Evolutionary conservation across 2,113 vertebrate species (phyloP), one percentile per base, ranked within the genome.

Genomic region (Tragulus kanchil): DNA sequence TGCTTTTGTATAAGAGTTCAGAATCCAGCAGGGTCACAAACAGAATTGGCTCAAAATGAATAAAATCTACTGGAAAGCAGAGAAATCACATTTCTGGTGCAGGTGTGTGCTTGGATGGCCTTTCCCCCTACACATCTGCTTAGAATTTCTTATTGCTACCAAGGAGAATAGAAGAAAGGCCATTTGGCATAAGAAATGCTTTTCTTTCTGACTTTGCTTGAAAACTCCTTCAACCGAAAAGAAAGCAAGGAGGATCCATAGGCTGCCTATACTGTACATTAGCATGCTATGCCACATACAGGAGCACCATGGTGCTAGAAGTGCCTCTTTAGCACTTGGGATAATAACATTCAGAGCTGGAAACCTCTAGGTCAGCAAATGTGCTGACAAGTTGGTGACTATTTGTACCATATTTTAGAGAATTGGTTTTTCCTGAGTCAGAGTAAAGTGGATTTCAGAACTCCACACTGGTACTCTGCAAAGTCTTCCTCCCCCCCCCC

Each of bases 311-410:
- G 65, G 64, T 90, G 21, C 45, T 77, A 54, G 56, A 42, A 52
- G 73, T 52, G 17, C 93, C 95, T 96, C 81, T n/a, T 25, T 84
- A 96, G 83, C 73, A 84, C 71, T 56, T 75, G 86, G 85, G 62
- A 96, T 36, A 97, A 95, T 94, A 82, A 78, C 89, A 36, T 89
- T 85, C 77, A 95, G n/a, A 89, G 25, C 13, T 97, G 96, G 56
- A 97, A 98, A 95, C 3, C 75, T 91, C 89, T 83, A 94, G 52
- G 26, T 98, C 65, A 95, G 82, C 64, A 81, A 96, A 94, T 61
- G 42, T 77, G n/a, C 78, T 94, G 52, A 79, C 14, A 96, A 91
- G 28, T 90, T 73, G 71, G 64, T 96, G 95, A 93, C 77, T 48
- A 92, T 97, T 77, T 77, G 62, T 81, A 94, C 85, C 69, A 48